These are phyloP conservation scores for Didymodactylos carnosus DNA, from an alignment of 2,888 invertebrate species.

Conservation along the genomic window DNA sequence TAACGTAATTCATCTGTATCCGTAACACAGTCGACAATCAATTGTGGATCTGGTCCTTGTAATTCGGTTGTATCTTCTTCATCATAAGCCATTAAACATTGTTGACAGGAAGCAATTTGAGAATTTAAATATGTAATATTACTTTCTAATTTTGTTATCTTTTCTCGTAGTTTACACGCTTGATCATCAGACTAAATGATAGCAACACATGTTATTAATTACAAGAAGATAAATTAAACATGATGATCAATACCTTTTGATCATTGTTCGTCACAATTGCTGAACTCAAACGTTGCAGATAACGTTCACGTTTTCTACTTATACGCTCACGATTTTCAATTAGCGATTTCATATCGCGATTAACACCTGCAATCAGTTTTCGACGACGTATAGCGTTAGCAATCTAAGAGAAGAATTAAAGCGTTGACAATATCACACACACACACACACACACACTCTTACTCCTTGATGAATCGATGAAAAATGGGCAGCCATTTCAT, in stretches of 20 bases:
- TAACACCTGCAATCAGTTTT: neutral
- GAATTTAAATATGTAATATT: neutral
- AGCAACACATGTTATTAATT: too few species aligned
- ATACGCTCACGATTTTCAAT: conserved; percentile 11
- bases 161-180: neutral
- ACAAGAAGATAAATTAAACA: too few species aligned
- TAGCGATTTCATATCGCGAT: conserved; percentile 11
- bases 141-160: neutral
- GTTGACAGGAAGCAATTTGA: neutral
- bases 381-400: neutral
- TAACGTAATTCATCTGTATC: neutral
- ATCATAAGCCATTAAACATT: neutral
- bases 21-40: neutral
- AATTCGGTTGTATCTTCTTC: neutral
- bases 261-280: neutral
- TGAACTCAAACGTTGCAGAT: neutral
- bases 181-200: neutral
- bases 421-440: neutral
- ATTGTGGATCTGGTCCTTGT: neutral
- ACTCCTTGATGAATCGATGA: neutral
- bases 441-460: neutral
- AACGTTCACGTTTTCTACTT: conserved; percentile 8
- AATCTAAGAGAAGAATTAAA: neutral
- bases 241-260: too few species aligned
- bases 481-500: neutral